Base-by-base conservation (phyloP, 2,888 invertebrate species). In the Neocrepidodera transversa region DNA sequence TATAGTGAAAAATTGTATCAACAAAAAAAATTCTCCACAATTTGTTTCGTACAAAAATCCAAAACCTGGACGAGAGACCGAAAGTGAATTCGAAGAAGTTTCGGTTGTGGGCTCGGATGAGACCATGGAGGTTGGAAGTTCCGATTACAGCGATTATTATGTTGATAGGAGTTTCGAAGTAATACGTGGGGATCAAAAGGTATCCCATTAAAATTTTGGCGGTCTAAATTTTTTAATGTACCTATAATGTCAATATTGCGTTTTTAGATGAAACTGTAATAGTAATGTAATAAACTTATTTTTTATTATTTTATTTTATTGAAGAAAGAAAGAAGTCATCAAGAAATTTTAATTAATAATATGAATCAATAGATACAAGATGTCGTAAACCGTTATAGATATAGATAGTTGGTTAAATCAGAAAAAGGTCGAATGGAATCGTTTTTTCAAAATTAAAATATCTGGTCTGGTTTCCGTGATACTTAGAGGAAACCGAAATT, bases 91-190 rank as follows among this genome's bases (percentile, higher is more conserved):
- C 13, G 40, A 28, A 28, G 28, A 28, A 8, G 5, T 28, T 8
- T 28, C 28, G 8, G 10, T 8, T 23, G 23, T 23, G 23, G 23
- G 28, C 6, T 28, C 28, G 6, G 7, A 28, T 8, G 28, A 28
- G 6, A 28, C 40, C 8, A 1, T 40, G 16, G 40, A 40, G 13
- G 40, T 17, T 16, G 40, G 16, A 4, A 18, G 3, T 1, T 40
- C 40, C 6, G 51, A 58, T 36, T 52, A 58, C 28, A 43, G 42
- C 17, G 55, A 51, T 18, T 35, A 32, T 10, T 58, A 36, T 11
- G 40, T 51, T 17, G 52, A 58, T 11, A 56, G 36, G 26, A 51
- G 52, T 52, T 28, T 55, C 8, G 58, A 62, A 30, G 42, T 62
- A 3, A 36, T 62, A 4, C 58, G 51, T 20, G 54, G 11, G 2